phyloP scores from a whole-genome alignment of 2,113 vertebrate species.

The Xenotilapia caudafasciata region DNA sequence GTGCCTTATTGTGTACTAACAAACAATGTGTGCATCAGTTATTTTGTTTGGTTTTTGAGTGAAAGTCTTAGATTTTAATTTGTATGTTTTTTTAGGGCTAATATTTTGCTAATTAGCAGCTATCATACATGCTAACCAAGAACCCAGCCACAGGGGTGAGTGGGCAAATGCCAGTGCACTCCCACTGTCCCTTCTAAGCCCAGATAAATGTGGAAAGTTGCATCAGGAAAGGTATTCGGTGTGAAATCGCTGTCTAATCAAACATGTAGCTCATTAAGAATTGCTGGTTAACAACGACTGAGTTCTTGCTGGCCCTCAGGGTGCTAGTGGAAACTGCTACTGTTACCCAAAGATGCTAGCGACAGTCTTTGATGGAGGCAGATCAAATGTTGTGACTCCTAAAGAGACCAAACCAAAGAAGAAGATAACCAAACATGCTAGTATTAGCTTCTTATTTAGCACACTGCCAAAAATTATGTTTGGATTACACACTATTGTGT shows the following conservation, averaged over 20 bases:
- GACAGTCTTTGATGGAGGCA: background rate
- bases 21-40: background rate
- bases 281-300: background rate
- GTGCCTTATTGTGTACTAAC: background rate
- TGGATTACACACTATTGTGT: background rate
- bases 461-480: background rate
- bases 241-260: background rate
- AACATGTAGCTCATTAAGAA: background rate
- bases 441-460: background rate
- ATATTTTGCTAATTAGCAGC: background rate
- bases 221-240: background rate
- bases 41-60: background rate
- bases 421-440: background rate
- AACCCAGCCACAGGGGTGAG: background rate
- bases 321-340: background rate
- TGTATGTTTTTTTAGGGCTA: background rate
- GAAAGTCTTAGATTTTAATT: background rate
- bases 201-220: background rate
- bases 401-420: background rate
- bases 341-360: background rate
- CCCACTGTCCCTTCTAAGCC: background rate
- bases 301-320: background rate
- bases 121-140: background rate
- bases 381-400: background rate
- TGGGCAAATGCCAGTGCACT: background rate